Evolutionary conservation across 2,797 vertebrate species (phyloP).

Genomic region (Allobates femoralis): DNA sequence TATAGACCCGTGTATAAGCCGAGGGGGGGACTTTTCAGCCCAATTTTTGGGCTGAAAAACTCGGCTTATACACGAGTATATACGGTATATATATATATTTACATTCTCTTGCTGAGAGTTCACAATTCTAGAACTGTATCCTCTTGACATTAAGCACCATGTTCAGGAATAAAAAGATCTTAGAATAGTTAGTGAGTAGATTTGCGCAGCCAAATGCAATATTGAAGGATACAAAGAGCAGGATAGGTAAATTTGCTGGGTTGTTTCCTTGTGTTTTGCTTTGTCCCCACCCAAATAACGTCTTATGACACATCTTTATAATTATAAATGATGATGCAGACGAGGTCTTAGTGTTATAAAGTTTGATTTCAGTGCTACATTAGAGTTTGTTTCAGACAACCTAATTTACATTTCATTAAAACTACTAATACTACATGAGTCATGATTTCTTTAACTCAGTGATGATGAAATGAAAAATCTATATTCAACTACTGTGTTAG

Average conservation of each 20-base stretch:
- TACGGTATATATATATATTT: too few species aligned
- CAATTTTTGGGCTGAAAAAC: too few species aligned
- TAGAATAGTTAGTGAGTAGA: too few species aligned
- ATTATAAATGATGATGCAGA: background rate
- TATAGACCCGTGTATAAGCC: too few species aligned
- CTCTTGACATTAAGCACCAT: too few species aligned
- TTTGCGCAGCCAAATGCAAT: background rate
- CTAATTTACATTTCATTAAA: constrained; percentile 15
- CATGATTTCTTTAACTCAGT: constrained; percentile 12
- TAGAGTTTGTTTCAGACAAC: background rate
- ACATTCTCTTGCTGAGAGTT: too few species aligned
- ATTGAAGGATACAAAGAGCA: background rate
- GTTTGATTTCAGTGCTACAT: background rate
- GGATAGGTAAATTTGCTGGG: background rate
- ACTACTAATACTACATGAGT: background rate
- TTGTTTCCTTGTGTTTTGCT: background rate
- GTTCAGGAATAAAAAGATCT: too few species aligned
- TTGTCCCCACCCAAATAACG: background rate
- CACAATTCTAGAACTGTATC: too few species aligned
- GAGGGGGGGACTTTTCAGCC: too few species aligned
- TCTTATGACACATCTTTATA: background rate
- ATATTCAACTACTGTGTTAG: background rate
- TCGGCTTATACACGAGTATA: too few species aligned
- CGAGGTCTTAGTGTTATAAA: background rate
- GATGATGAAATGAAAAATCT: constrained; percentile 24